Evolutionary conservation across 1,140 invertebrate species (phyloP), one percentile per base, ranked within the genome.

Genomic region (Meloidogyne chitwoodi): DNA sequence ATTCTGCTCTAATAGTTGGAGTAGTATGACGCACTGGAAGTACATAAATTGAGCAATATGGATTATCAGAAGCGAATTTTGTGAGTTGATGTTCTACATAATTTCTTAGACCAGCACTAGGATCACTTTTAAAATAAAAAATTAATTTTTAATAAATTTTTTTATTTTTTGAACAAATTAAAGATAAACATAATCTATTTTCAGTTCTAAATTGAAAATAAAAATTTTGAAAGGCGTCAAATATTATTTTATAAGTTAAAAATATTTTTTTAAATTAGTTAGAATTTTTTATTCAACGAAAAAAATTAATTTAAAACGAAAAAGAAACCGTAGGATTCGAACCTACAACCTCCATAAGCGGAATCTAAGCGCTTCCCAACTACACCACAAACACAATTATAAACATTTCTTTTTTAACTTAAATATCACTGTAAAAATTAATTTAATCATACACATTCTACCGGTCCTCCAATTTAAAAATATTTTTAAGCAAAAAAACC

Each of bases 1-100:
- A 82, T 71, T 82, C 81, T 16, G 79, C 81, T 22, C 81, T 41
- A n/a, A 82, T n/a, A 5, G 76, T 70, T 62, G 81, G 81, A 10
- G 62, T 78, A 12, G 38, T 41, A 34, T 84, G 29, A n/a, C 79
- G 64, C 3, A 31, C 75, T 19, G 81, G 81, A 44, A 81, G 16
- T 12, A 84, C 79, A 29, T 82, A 82, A 48, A 84, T 67, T 24
- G 79, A 83, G n/a, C 72, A 78, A 27, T 26, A 27, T 1, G 81
- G 81, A 64, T 83, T 82, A 10, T 77, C 79, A 29, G 41, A 29
- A n/a, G 78, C 82, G 41, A 82, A 84, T 48, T 76, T 72, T 19
- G 61, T 66, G 48, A 82, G 65, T 26, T 38, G 56, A 34, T 63
- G 61, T 41, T 77, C 68, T 29, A 82, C 83, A 64, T 68, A 82